These are phyloP conservation scores for Oncorhynchus nerka DNA, from an alignment of 2,113 vertebrate genomes.

Conservation along the genomic window DNA sequence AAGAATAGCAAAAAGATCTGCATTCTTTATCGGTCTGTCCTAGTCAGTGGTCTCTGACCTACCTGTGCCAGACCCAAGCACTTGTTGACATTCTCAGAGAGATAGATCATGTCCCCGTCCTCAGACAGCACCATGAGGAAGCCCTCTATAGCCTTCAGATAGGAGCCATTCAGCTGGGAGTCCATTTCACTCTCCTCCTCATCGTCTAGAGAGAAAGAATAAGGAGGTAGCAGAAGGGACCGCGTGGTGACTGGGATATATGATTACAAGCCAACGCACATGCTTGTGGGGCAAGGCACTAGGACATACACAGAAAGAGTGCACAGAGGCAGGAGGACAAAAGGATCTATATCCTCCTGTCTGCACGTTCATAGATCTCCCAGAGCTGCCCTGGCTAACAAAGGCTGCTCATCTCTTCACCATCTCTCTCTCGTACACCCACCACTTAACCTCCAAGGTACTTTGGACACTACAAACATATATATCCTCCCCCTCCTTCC, in stretches of 20 bases:
- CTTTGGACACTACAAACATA: no score
- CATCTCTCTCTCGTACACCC: not conserved
- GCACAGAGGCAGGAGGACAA: not conserved
- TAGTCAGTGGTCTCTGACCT: not conserved
- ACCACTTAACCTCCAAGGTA: not conserved
- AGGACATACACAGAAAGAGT: not conserved
- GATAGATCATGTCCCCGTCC: slow-evolving; percentile 96
- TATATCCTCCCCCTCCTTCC: not conserved
- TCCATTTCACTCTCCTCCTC: slow-evolving; percentile 83
- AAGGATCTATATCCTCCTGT: not conserved
- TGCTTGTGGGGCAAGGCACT: not conserved
- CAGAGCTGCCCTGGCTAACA: not conserved
- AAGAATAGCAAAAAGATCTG: not conserved
- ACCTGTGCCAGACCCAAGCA: slow-evolving; percentile 97
- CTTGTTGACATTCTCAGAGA: slow-evolving; percentile 95
- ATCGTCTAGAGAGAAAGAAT: slow-evolving; percentile 47
- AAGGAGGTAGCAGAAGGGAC: not conserved
- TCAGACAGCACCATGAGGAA: slow-evolving; percentile 97
- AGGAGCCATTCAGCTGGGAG: slow-evolving; percentile 87
- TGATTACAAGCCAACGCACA: not conserved
- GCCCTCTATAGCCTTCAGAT: slow-evolving; percentile 95
- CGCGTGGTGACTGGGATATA: not conserved
- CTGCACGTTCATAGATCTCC: not conserved
- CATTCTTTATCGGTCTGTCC: not conserved
- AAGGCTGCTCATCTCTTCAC: not conserved